Evolutionary conservation across 2,888 invertebrate genomes (phyloP), one percentile per base, ranked within the genome.

Genomic region (Meiosimyza platycephala): DNA sequence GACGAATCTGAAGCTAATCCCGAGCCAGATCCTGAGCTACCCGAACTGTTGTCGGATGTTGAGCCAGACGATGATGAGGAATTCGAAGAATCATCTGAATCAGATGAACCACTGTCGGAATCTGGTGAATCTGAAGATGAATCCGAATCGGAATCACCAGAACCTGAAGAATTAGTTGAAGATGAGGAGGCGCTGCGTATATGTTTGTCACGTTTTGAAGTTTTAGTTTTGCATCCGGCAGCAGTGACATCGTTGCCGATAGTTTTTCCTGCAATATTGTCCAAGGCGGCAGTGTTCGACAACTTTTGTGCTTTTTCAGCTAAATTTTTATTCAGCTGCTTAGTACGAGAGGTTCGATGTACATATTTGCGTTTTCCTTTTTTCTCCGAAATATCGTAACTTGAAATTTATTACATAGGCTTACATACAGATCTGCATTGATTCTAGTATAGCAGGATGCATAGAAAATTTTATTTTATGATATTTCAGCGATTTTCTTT

Each of bases 351-450:
- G 6, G 92, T 91, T 72, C 97, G 91, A 79, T 95, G 92, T 6
- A 96, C 88, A 86, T 93, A 94, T 88, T 97, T 97, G 75, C 97
- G 90, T 87, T 97, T 96, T 59, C n/a, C n/a, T n/a, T n/a, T n/a
- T n/a, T n/a, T n/a, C n/a, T n/a, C n/a, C n/a, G n/a, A n/a, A n/a
- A n/a, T n/a, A n/a, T n/a, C n/a, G n/a, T n/a, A n/a, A n/a, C n/a
- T n/a, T n/a, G n/a, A n/a, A n/a, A n/a, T n/a, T n/a, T n/a, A n/a
- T n/a, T n/a, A n/a, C n/a, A n/a, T n/a, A n/a, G n/a, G n/a, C n/a
- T n/a, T n/a, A n/a, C n/a, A n/a, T n/a, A n/a, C n/a, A n/a, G n/a
- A n/a, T n/a, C n/a, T n/a, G n/a, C n/a, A n/a, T n/a, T n/a, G n/a
- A n/a, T n/a, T n/a, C n/a, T n/a, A n/a, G n/a, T n/a, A n/a, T n/a